Evolutionary conservation across 1,140 invertebrate species (phyloP).

Genomic region (Caenorhabditis brenneri): DNA sequence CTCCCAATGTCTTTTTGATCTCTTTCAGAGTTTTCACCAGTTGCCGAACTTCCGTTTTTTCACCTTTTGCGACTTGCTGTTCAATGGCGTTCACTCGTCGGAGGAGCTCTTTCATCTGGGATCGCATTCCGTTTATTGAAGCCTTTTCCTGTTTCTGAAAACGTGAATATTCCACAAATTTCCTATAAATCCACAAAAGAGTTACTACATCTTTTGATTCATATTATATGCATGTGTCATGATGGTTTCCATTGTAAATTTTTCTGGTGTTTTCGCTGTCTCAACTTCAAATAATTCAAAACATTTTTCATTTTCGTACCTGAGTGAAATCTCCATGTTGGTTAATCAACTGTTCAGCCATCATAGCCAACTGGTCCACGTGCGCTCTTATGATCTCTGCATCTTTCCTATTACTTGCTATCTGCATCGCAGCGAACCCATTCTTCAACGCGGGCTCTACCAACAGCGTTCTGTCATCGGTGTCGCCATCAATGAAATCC

Average conservation of each 20-base stretch:
- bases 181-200: no score
- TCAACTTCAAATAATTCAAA: no score
- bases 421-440: neutral
- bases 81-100: slow-evolving; percentile 57
- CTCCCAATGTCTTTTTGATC: slow-evolving; percentile 49
- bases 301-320: slow-evolving; percentile 49
- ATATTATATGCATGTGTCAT: no score
- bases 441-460: neutral
- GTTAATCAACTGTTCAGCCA: slow-evolving; percentile 34
- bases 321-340: slow-evolving; percentile 57
- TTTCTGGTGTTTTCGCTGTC: no score
- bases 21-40: slow-evolving; percentile 39
- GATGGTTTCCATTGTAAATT: no score
- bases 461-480: neutral
- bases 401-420: neutral
- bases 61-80: slow-evolving; percentile 47
- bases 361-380: slow-evolving; percentile 34
- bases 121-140: slow-evolving; percentile 32
- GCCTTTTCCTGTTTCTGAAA: slow-evolving; percentile 72
- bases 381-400: slow-evolving; percentile 18
- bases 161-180: slow-evolving; percentile 78
- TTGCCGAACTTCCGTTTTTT: slow-evolving; percentile 52
- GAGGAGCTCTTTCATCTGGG: slow-evolving; percentile 62
- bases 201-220: no score
- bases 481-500: slow-evolving; percentile 44